Evolutionary conservation across 2,797 vertebrate genomes (phyloP).

Genomic region (Mastacembelus armatus): DNA sequence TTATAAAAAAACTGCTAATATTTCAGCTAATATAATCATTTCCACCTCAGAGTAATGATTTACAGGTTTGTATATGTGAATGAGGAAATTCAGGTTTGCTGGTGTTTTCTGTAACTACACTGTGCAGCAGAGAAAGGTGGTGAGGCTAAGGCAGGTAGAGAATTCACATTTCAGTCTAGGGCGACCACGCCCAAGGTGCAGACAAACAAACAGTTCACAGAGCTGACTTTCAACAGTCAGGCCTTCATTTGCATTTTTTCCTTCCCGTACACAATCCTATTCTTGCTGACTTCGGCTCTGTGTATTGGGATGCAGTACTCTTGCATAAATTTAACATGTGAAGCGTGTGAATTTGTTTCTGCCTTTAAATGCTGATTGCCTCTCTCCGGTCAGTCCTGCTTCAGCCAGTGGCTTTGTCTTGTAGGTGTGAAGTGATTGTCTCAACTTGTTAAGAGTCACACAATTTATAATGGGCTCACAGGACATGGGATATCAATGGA

Average conservation of each 20-base stretch:
- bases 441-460: slow-evolving; percentile 53
- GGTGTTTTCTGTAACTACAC: not conserved
- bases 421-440: slow-evolving; percentile 59
- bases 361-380: slow-evolving; percentile 48
- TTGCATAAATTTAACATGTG: slow-evolving; percentile 24
- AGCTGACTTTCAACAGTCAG: slow-evolving; percentile 12
- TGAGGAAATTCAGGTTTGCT: slow-evolving; percentile 2
- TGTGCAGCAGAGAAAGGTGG: not conserved
- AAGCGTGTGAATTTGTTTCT: slow-evolving; percentile 10
- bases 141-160: slow-evolving; percentile 8
- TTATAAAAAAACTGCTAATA: slow-evolving; percentile 1
- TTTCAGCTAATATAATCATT: slow-evolving; percentile 29
- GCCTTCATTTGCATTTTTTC: slow-evolving; percentile 38
- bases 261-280: not conserved
- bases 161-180: slow-evolving; percentile 26
- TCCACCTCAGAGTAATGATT: slow-evolving; percentile 33
- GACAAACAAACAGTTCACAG: slow-evolving; percentile 20
- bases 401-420: slow-evolving; percentile 30
- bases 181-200: slow-evolving; percentile 25
- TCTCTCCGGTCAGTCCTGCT: not conserved
- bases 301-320: not conserved
- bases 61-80: not conserved
- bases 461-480: slow-evolving; percentile 52
- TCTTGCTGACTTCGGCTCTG: not conserved
- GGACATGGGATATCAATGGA: slow-evolving; percentile 48